These are phyloP conservation scores for Vombatus ursinus DNA, from an alignment of 2,113 vertebrate species.

Conservation along the genomic window DNA sequence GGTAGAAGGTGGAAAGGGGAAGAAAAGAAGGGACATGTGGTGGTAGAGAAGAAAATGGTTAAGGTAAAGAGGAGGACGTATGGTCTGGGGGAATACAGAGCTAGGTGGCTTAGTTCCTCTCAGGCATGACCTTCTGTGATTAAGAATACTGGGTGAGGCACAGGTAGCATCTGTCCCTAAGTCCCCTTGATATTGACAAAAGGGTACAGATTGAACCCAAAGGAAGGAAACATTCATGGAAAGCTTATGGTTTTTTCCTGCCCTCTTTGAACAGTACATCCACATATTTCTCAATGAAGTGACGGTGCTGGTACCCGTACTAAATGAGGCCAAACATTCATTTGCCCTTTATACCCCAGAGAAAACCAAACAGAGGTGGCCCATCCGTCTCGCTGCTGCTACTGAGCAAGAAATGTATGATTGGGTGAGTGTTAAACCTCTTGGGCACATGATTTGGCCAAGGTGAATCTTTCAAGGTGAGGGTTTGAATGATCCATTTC, in stretches of 20 bases:
- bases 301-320: constrained; percentile 93
- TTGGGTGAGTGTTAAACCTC: constrained; percentile 88
- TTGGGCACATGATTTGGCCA: background rate
- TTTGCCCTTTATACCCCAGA: constrained; percentile 97
- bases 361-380: constrained; percentile 95
- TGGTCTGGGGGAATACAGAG: background rate
- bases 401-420: constrained; percentile 98
- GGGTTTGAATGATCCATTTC: background rate
- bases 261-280: constrained; percentile 87
- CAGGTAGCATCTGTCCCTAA: background rate
- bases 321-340: constrained; percentile 93
- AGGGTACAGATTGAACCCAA: background rate
- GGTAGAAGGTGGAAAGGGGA: background rate
- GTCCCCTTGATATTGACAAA: background rate
- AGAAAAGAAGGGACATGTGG: background rate
- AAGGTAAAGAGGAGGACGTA: background rate
- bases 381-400: constrained; percentile 90
- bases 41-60: background rate
- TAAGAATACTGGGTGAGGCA: background rate
- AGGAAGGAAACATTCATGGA: background rate
- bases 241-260: background rate
- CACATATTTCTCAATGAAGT: constrained; percentile 97
- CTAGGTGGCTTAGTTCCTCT: background rate
- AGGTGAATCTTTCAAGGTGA: background rate
- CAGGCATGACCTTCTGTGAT: background rate